Evolutionary conservation across 1,140 invertebrate genomes (phyloP).

Genomic region (Leptinotarsa undecemlineata): DNA sequence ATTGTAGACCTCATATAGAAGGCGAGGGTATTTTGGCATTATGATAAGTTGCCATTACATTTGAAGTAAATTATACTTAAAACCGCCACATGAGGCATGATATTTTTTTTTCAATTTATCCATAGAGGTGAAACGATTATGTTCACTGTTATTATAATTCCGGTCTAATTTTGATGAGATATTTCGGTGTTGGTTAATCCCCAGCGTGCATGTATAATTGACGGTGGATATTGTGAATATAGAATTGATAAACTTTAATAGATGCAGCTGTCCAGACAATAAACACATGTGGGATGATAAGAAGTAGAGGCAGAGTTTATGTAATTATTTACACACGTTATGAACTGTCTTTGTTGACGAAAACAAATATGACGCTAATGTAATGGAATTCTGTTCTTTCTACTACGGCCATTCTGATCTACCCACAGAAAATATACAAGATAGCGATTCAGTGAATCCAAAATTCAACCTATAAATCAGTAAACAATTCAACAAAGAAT

Average conservation of each 20-base stretch:
- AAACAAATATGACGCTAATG: slow-evolving; percentile 6
- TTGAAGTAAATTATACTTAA: no score
- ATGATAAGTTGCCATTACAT: no score
- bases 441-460: no score
- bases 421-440: background rate
- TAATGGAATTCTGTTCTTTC: slow-evolving; percentile 1
- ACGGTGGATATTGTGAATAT: background rate
- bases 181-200: no score
- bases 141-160: no score
- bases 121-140: no score
- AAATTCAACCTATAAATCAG: no score
- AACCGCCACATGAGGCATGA: no score
- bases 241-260: background rate
- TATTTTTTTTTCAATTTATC: no score
- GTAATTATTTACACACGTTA: slow-evolving; percentile 3
- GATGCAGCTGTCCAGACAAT: background rate
- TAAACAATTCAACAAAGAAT: background rate
- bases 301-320: slow-evolving; percentile 2
- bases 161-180: no score
- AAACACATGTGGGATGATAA: background rate
- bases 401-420: background rate
- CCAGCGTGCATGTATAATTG: background rate
- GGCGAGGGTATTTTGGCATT: no score
- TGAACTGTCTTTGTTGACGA: background rate
- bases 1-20: no score